A percentile compares a stretch with the other conserved stretches of the same genome.
phyloP scores from a whole-genome alignment of 2,797 vertebrate species.

The Cyprinodon diabolis region DNA sequence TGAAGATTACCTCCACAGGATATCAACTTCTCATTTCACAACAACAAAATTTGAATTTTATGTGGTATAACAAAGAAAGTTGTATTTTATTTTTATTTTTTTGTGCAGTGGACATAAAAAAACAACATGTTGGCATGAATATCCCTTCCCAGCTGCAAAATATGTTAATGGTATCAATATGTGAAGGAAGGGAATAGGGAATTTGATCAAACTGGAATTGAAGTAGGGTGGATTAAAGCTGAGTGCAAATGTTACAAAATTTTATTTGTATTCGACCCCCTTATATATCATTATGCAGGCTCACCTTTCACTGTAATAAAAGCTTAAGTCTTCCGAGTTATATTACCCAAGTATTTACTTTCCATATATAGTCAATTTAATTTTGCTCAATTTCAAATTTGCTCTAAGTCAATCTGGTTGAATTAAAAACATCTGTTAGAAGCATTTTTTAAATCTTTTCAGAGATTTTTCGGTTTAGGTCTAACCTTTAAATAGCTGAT shows the following conservation, averaged over 20 bases:
- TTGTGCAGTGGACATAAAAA: not conserved
- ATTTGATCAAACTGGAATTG: not conserved
- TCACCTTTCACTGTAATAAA: not conserved
- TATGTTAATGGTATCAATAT: not conserved
- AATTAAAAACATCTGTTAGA: not conserved
- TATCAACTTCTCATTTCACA: not conserved
- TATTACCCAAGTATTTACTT: not conserved
- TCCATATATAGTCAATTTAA: not conserved
- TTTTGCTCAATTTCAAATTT: not conserved
- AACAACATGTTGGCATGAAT: not conserved
- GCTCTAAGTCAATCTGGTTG: not conserved
- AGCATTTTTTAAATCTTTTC: not conserved
- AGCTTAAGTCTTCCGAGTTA: not conserved
- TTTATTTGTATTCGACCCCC: not conserved
- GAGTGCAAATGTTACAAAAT: not conserved
- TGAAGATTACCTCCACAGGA: conserved; percentile 1
- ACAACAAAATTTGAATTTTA: not conserved
- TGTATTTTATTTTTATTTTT: not conserved
- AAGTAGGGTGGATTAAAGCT: no score
- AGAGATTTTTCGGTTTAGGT: not conserved
- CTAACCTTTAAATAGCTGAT: not conserved
- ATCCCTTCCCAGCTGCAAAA: not conserved
- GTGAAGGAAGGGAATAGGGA: not conserved
- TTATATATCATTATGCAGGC: not conserved
- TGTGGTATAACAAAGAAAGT: not conserved